Percentiles rank a stretch among this genome's conserved stretches.
Conservation (phyloP, 2,797 vertebrate genomes). For the Yasuhikotakia modesta region DNA sequence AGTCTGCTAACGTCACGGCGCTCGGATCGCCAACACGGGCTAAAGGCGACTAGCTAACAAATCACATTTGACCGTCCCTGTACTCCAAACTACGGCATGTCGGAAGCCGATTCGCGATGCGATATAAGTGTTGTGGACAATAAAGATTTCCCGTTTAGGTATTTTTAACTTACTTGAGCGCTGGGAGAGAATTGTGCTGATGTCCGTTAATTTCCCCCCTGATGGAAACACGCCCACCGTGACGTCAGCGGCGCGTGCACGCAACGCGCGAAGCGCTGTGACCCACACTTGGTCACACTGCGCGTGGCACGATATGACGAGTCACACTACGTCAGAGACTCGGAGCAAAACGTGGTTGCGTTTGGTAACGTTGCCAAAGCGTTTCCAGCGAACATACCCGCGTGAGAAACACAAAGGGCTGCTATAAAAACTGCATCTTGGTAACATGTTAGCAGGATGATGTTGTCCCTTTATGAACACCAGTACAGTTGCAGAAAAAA, state of each 20-base stretch:
- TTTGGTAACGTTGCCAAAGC: too few species aligned
- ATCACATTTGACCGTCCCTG: neutral
- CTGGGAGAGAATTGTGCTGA: conserved; percentile 78
- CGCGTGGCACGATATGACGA: conserved; percentile 58
- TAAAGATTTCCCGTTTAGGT: neutral
- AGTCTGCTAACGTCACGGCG: conserved; percentile 30
- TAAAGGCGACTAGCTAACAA: conserved; percentile 34
- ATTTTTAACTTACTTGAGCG: conserved; percentile 77
- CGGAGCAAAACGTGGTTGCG: too few species aligned
- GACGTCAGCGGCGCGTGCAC: conserved; percentile 78
- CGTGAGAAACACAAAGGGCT: too few species aligned
- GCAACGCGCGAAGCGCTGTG: conserved; percentile 27
- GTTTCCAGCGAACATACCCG: too few species aligned
- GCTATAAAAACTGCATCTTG: too few species aligned
- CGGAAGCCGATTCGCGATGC: too few species aligned
- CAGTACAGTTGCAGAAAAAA: too few species aligned
- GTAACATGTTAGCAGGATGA: too few species aligned
- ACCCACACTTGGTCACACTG: too few species aligned
- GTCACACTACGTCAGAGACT: conserved; percentile 13
- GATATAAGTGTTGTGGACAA: neutral
- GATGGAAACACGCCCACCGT: conserved; percentile 78
- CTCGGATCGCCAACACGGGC: conserved; percentile 6
- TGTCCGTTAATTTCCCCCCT: conserved; percentile 81
- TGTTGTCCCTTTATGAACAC: too few species aligned
- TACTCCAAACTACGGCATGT: neutral